phyloP scores from a whole-genome alignment of 2,113 vertebrate species.

The Aspiorhynchus laticeps region DNA sequence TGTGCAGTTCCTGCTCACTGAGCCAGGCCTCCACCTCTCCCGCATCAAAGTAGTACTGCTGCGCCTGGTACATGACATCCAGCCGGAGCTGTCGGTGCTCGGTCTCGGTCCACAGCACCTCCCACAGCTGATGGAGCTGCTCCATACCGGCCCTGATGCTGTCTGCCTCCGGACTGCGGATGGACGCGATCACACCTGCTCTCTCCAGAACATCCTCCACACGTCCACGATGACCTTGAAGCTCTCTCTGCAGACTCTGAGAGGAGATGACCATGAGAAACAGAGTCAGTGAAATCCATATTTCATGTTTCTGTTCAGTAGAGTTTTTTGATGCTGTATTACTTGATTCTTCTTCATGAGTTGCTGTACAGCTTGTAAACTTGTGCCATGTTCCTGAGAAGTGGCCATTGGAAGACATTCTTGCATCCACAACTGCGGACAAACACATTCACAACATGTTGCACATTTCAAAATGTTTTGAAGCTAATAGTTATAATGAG shows the following conservation, averaged over 20 bases:
- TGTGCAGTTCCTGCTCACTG: constrained; percentile 91
- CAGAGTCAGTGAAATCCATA: neutral
- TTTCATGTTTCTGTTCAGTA: neutral
- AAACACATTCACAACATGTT: constrained; percentile 17
- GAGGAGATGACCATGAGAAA: neutral
- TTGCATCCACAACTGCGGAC: constrained; percentile 84
- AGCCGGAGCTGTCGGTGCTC: constrained; percentile 84
- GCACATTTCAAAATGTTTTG: neutral
- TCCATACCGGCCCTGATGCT: constrained; percentile 78
- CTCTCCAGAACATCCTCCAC: constrained; percentile 88
- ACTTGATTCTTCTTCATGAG: constrained; percentile 95
- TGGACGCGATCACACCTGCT: constrained; percentile 77
- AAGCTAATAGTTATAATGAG: neutral
- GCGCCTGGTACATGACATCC: constrained; percentile 89
- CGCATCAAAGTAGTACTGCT: constrained; percentile 92
- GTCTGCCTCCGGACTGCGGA: constrained; percentile 84
- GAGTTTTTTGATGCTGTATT: constrained; percentile 39
- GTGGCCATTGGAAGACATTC: constrained; percentile 86
- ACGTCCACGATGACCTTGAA: constrained; percentile 82
- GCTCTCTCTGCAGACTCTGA: constrained; percentile 86
- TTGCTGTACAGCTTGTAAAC: constrained; percentile 88
- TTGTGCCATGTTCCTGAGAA: constrained; percentile 82
- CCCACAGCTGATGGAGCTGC: constrained; percentile 81
- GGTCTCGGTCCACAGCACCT: constrained; percentile 78
- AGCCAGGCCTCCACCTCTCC: constrained; percentile 93